These are phyloP conservation scores for Elaphurus davidianus DNA, from an alignment of 2,113 vertebrate species.

Conservation along the genomic window DNA sequence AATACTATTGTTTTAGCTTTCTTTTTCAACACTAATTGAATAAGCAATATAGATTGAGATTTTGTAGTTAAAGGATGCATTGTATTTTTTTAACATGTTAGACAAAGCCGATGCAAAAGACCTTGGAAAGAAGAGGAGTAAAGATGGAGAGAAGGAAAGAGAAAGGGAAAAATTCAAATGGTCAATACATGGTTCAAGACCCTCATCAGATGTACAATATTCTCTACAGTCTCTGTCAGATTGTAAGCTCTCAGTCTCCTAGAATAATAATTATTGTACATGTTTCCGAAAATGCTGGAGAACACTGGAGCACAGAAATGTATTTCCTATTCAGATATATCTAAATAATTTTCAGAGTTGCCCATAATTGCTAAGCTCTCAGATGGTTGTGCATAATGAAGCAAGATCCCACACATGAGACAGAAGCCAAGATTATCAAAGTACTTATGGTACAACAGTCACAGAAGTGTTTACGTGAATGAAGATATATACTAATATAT, in stretches of 20 bases:
- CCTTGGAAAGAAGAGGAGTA: conserved; percentile 80
- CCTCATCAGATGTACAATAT: conserved; percentile 59
- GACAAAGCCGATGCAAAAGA: conserved; percentile 81
- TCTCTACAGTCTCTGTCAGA: conserved; percentile 70
- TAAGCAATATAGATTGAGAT: background rate
- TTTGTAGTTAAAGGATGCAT: conserved; percentile 19
- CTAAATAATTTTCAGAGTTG: background rate
- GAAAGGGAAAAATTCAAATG: conserved; percentile 81
- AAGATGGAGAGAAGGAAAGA: conserved; percentile 82
- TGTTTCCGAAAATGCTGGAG: background rate
- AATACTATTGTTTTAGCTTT: background rate
- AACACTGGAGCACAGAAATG: background rate
- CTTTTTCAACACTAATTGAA: background rate
- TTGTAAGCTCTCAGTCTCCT: conserved; percentile 78
- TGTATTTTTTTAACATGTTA: conserved; percentile 67
- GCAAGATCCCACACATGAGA: too few species aligned
- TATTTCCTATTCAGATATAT: background rate
- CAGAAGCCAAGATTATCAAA: background rate
- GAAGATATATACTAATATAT: background rate
- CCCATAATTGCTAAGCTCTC: background rate
- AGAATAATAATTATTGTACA: background rate
- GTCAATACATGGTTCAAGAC: conserved; percentile 59
- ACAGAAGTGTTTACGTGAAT: background rate
- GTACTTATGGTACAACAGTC: background rate
- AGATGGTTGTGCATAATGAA: rapidly evolving